Evolutionary conservation across 2,888 invertebrate genomes (phyloP).

Genomic region (Subacronicta megacephala): DNA sequence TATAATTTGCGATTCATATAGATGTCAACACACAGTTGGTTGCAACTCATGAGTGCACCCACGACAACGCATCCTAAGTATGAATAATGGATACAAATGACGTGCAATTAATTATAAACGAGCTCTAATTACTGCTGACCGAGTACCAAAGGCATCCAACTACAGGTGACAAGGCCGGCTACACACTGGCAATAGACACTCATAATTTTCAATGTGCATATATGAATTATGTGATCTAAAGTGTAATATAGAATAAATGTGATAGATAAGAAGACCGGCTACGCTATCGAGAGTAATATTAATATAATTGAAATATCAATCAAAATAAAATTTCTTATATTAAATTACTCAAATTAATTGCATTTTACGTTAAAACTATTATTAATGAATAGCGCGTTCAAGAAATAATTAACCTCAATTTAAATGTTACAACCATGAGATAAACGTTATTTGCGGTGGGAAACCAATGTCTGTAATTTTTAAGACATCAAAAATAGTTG

Average conservation of each 20-base stretch:
- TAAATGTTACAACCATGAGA: constrained; percentile 38
- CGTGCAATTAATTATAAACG: constrained; percentile 61
- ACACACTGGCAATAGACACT: constrained; percentile 55
- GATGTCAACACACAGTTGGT: constrained; percentile 22
- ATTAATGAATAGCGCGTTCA: too few species aligned
- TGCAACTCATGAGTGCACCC: constrained; percentile 39
- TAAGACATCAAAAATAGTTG: constrained; percentile 22
- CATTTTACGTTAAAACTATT: too few species aligned
- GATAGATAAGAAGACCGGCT: constrained; percentile 32
- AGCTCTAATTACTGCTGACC: constrained; percentile 61
- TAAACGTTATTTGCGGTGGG: constrained; percentile 13
- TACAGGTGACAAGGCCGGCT: constrained; percentile 65
- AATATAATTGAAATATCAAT: too few species aligned
- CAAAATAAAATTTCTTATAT: too few species aligned
- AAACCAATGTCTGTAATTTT: constrained; percentile 1
- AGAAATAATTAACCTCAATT: constrained; percentile 23
- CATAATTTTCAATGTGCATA: constrained; percentile 54
- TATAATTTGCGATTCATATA: not conserved
- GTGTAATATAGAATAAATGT: constrained; percentile 20
- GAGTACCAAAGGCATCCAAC: constrained; percentile 63
- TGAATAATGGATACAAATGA: constrained; percentile 54
- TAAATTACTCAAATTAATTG: too few species aligned
- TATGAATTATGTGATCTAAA: constrained; percentile 43
- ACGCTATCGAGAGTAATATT: constrained; percentile 11
- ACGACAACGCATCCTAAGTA: constrained; percentile 41